Evolutionary conservation across 2,888 invertebrate species (phyloP).

Genomic region (Trichogramma evanescens): DNA sequence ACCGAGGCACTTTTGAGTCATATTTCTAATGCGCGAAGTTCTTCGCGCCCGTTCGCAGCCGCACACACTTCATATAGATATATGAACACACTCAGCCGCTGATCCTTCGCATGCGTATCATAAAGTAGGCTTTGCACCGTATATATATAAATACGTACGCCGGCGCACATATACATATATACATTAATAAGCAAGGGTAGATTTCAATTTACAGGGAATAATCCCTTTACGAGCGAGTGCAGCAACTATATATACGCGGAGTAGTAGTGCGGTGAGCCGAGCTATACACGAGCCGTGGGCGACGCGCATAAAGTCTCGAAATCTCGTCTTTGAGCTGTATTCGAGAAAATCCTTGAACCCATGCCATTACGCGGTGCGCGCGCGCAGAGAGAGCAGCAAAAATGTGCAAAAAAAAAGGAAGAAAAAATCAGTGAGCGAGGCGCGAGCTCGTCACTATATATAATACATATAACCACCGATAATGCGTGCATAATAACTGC

Average conservation of each 20-base stretch:
- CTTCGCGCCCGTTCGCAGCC: too few species aligned
- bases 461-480: slow-evolving; percentile 26
- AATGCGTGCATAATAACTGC: slow-evolving; percentile 38
- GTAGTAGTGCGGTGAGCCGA: too few species aligned
- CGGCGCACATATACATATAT: too few species aligned
- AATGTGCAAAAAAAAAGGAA: too few species aligned
- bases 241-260: not conserved
- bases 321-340: slow-evolving; percentile 13
- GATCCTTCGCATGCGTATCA: too few species aligned
- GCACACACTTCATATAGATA: too few species aligned
- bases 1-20: too few species aligned
- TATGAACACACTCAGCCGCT: too few species aligned
- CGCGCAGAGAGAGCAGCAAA: not conserved
- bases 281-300: too few species aligned
- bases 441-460: slow-evolving; percentile 21
- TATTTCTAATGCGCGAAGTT: too few species aligned
- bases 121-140: too few species aligned
- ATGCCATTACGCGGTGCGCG: slow-evolving; percentile 5
- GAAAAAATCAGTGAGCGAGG: slow-evolving; percentile 5
- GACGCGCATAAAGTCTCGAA: slow-evolving; percentile 14
- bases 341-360: slow-evolving; percentile 11
- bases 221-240: slow-evolving; percentile 5
- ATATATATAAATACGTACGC: too few species aligned
- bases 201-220: slow-evolving; percentile 19
- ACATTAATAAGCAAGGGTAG: slow-evolving; percentile 8